Base-by-base conservation (phyloP, 1,140 invertebrate species). In the Hyposmocoma kahamanoa region DNA sequence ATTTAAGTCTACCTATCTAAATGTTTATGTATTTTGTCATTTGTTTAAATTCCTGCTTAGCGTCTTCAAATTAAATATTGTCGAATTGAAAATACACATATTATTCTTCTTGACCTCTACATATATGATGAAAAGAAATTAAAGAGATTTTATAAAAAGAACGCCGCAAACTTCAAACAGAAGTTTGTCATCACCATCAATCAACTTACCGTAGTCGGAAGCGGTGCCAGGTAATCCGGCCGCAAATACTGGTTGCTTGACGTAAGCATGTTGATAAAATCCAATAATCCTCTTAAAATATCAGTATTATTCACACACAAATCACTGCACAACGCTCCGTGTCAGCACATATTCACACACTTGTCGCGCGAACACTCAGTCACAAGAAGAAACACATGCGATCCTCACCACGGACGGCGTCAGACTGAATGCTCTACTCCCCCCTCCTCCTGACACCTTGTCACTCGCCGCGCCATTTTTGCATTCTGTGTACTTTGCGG, bases 161-260 rank as follows among this genome's bases (percentile, higher is more conserved):
- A n/a, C n/a, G n/a, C n/a, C n/a, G n/a, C n/a, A n/a, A n/a, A n/a
- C n/a, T n/a, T n/a, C n/a, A n/a, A n/a, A 50, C 42, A 50, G 20
- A 39, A 36, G 28, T 38, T 47, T 56, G 47, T 51, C 48, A 47
- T 44, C 19, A 53, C 32, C n/a, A n/a, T n/a, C n/a, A n/a, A 28
- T 22, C 38, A 67, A 72, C 93, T 91, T 90, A 96, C 95, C 89
- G 95, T 95, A 38, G 94, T 96, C 50, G 95, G 94, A 57, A 96
- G 87, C 60, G 95, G 94, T 67, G 94, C 93, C 74, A 96, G 89
- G 84, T 96, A 97, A 88, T 97, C 95, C 89, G 95, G 95, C 86
- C 94, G 90, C 72, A 96, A 89, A 86, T 96, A 96, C 88, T 96
- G 95, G 87, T 94, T 95, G 73, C 90, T 92, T 67, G 92, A 93